A percentile compares a stretch with the other conserved stretches of the same genome.
Evolutionary conservation across 2,797 vertebrate species (phyloP).

Genomic region (Fratercula arctica): DNA sequence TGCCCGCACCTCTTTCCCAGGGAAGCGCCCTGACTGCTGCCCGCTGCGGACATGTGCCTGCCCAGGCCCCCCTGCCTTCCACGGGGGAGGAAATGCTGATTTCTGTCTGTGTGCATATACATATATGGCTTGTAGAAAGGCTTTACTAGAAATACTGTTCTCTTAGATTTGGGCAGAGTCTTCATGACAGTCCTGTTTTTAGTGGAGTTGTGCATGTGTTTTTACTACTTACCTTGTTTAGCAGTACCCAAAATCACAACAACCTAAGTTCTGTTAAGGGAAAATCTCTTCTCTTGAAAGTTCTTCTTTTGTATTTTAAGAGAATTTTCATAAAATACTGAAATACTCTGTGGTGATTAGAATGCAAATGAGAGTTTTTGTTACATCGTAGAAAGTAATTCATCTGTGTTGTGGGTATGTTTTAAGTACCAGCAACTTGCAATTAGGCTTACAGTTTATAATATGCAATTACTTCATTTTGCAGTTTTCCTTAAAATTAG

Average conservation of each 20-base stretch:
- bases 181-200: background rate
- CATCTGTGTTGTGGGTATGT: background rate
- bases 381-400: slow-evolving; percentile 23
- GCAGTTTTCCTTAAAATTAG: slow-evolving; percentile 25
- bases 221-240: background rate
- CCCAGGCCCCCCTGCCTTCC: background rate
- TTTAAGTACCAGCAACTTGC: slow-evolving; percentile 11
- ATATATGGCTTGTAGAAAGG: background rate
- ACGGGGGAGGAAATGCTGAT: fast-evolving
- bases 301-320: slow-evolving; percentile 24
- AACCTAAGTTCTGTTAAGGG: background rate
- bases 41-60: fast-evolving
- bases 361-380: slow-evolving; percentile 44
- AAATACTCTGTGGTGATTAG: slow-evolving; percentile 9
- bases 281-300: background rate
- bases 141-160: background rate
- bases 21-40: background rate
- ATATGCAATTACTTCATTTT: slow-evolving; percentile 40
- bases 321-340: slow-evolving; percentile 19
- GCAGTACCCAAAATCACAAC: background rate
- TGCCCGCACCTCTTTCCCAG: background rate
- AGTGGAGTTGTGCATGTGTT: background rate
- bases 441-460: slow-evolving; percentile 12
- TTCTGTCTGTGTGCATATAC: background rate
- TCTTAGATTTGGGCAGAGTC: background rate